These are phyloP conservation scores for Euura saliciscinereae DNA, from an alignment of 1,140 invertebrate genomes.

Conservation along the genomic window DNA sequence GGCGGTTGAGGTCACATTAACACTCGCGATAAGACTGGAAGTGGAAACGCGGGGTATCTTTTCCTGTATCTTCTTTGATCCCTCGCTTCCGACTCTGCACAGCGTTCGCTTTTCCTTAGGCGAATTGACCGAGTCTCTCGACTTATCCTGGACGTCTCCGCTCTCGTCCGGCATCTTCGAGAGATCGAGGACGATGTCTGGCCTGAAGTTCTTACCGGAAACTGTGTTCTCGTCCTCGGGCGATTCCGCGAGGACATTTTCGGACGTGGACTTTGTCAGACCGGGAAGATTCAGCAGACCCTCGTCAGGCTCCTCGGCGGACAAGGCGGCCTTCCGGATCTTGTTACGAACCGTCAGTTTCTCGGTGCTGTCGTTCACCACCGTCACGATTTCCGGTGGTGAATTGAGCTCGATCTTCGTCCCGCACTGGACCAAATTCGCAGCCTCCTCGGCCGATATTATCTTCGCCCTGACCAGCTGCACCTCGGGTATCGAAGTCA, in stretches of 20 bases:
- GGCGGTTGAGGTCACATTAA: too few relatives aligned
- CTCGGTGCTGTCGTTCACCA: neutral
- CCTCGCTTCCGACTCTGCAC: slow-evolving; percentile 34
- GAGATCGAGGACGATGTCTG: slow-evolving; percentile 49
- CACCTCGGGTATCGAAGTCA: slow-evolving; percentile 28
- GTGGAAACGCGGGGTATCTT: too few relatives aligned
- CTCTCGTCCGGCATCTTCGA: slow-evolving; percentile 40
- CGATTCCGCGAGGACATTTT: slow-evolving; percentile 33
- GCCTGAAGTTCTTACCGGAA: slow-evolving; percentile 47
- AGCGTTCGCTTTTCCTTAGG: slow-evolving; percentile 21
- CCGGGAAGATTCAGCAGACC: slow-evolving; percentile 29
- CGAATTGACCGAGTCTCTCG: slow-evolving; percentile 9
- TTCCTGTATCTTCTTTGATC: slow-evolving; percentile 18
- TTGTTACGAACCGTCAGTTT: slow-evolving; percentile 23
- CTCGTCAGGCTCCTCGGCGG: slow-evolving; percentile 14
- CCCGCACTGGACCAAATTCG: neutral
- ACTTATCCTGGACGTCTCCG: neutral
- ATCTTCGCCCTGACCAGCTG: slow-evolving; percentile 47
- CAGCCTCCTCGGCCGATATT: slow-evolving; percentile 40
- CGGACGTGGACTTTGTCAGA: slow-evolving; percentile 45
- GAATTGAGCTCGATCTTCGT: neutral
- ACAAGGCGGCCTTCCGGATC: slow-evolving; percentile 16
- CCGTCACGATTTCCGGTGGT: neutral
- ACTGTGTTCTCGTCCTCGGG: slow-evolving; percentile 35
- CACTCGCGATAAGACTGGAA: too few relatives aligned